phyloP scores from a whole-genome alignment of 1,140 invertebrate genomes.

The Caligus rogercresseyi region DNA sequence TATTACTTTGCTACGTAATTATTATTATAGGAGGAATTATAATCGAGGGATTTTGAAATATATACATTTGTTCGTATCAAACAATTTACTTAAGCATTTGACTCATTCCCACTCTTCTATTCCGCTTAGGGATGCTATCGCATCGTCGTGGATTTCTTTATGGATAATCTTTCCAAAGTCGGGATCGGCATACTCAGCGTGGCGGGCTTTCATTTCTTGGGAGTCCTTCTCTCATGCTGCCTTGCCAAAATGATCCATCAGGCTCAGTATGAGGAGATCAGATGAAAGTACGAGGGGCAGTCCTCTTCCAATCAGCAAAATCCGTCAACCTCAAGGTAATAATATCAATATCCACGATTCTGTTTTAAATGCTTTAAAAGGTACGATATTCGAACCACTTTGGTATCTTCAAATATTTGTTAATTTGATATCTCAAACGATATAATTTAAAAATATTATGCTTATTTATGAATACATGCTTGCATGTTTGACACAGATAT shows the following conservation, averaged over 20 bases:
- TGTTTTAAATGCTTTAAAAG: neutral
- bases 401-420: no score
- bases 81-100: no score
- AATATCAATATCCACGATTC: neutral
- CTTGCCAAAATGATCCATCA: neutral
- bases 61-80: no score
- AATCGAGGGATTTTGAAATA: no score
- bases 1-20: no score
- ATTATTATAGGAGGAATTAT: no score
- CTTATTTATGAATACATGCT: no score
- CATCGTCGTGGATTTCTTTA: constrained; percentile 1
- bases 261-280: constrained; percentile 11
- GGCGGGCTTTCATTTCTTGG: neutral
- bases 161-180: constrained; percentile 8
- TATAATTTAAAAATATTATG: no score
- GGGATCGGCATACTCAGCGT: neutral
- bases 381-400: neutral
- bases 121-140: constrained; percentile 12
- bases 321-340: neutral
- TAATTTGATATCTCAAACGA: no score
- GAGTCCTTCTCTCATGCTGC: neutral
- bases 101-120: no score
- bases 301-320: neutral
- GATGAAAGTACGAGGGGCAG: constrained; percentile 15
- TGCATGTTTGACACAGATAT: no score